Percentiles rank a stretch among this genome's conserved stretches.
Evolutionary conservation across 2,113 vertebrate genomes (phyloP).

Genomic region (Carassius carassius): DNA sequence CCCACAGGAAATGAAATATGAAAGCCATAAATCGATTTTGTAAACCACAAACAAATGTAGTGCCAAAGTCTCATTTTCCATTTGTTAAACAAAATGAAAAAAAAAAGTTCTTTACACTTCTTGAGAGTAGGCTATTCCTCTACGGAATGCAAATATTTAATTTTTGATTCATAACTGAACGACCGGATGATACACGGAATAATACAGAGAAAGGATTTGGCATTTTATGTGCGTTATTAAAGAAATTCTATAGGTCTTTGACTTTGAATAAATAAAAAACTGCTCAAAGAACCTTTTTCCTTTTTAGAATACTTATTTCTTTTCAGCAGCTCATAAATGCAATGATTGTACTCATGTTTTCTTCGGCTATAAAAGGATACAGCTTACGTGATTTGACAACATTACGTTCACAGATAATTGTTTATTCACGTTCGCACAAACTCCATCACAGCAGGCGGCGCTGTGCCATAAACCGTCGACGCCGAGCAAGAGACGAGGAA

Average conservation of each 20-base stretch:
- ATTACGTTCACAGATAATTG: not conserved
- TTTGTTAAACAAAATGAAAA: too few relatives aligned
- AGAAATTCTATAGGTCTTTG: not conserved
- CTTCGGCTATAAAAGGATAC: not conserved
- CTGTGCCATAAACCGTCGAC: not conserved
- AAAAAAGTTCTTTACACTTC: too few relatives aligned
- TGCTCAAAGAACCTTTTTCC: not conserved
- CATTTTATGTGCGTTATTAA: not conserved
- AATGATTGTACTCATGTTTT: not conserved
- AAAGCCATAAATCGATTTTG: too few relatives aligned
- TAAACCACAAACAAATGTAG: too few relatives aligned
- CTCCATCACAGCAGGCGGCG: constrained; percentile 42
- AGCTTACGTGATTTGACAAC: not conserved
- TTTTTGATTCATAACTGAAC: too few relatives aligned
- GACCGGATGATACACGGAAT: too few relatives aligned
- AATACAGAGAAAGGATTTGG: too few relatives aligned
- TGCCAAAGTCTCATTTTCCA: too few relatives aligned
- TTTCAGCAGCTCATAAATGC: not conserved
- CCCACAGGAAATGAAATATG: too few relatives aligned
- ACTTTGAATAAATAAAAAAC: not conserved
- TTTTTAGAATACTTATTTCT: not conserved
- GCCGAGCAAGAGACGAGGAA: constrained; percentile 13
- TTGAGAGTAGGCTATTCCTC: too few relatives aligned
- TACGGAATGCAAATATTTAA: too few relatives aligned
- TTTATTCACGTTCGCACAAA: too few relatives aligned